Base-by-base conservation (phyloP, 2,888 invertebrate genomes). In the Cephus pulcher region DNA sequence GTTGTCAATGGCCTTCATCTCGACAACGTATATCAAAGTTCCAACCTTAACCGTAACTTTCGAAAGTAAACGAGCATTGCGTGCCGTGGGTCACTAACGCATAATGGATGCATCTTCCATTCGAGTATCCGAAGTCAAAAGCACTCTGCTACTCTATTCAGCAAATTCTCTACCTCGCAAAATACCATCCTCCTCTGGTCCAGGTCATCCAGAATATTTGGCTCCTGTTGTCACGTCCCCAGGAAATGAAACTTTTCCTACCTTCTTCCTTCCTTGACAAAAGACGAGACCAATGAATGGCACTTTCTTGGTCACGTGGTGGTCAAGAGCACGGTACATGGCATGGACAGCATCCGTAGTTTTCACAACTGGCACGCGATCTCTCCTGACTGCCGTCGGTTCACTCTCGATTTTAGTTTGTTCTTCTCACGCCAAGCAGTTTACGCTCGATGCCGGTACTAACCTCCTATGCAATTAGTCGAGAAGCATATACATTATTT, bases 401-500 rank as follows among this genome's bases (percentile, higher is more conserved):
- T 56, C 23, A 56, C 40, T 56, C 40, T 56, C 23, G 40, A 56
- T 56, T 56, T 56, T 56, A 71, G 37, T 34, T 81, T 75, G 80
- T 74, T 80, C 80, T 80, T 84, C 82, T 85, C 86, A 82, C 83
- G 83, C 79, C 40, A 84, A 80, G 80, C 78, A 82, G 84, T 85
- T 81, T 81, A 82, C 78, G 78, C 80, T 79, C 75, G 75, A 80
- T 80, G 80, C 76, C 71, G 73, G 68, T 33, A 37, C 40, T 56
- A 56, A 56, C 6, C 23, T 56, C 9, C 40, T 56, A 56, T 56
- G 40, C 23, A 23, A 56, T 56, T 56, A 56, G 40, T 23, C 40
- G 23, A 56, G 40, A 56, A 56, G 1, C 9, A 56, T 56, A 23
- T 56, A 56, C 15, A 56, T 23, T 56, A 56, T 23, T 23, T 56